These are phyloP conservation scores for Sycophila texana DNA, from an alignment of 2,888 invertebrate species.

Conservation along the genomic window DNA sequence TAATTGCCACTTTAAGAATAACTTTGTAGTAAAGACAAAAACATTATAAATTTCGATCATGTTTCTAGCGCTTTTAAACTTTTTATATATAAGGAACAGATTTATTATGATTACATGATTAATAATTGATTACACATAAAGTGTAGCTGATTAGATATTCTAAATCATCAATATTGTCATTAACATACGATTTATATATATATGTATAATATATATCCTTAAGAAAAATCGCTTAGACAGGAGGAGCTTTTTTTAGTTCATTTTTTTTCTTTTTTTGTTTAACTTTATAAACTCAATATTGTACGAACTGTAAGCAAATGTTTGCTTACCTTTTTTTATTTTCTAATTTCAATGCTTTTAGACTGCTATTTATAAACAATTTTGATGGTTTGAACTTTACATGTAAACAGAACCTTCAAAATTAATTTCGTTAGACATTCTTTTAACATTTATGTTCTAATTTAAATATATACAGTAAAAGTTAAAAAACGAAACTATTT, in stretches of 20 bases:
- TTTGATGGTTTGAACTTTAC: conserved; percentile 31
- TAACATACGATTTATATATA: conserved; percentile 21
- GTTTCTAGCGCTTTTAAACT: conserved; percentile 38
- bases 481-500: too few species aligned
- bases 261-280: conserved; percentile 41
- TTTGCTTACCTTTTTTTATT: conserved; percentile 41
- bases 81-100: conserved; percentile 43
- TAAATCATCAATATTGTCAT: conserved; percentile 53
- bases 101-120: conserved; percentile 49
- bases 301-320: conserved; percentile 41
- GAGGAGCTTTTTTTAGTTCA: conserved; percentile 49
- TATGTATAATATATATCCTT: neutral
- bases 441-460: too few species aligned
- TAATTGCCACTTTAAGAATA: conserved; percentile 40
- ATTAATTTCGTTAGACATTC: conserved; percentile 24
- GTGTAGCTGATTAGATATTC: conserved; percentile 38
- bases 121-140: conserved; percentile 49
- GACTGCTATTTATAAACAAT: conserved; percentile 36
- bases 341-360: conserved; percentile 50
- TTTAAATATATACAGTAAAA: too few species aligned
- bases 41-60: conserved; percentile 30
- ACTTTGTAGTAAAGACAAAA: conserved; percentile 24
- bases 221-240: conserved; percentile 32
- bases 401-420: conserved; percentile 29
- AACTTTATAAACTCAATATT: conserved; percentile 40